Percentiles rank a stretch among this genome's conserved stretches.
phyloP scores from a whole-genome alignment of 1,140 invertebrate species.

The Platyura marginata region DNA sequence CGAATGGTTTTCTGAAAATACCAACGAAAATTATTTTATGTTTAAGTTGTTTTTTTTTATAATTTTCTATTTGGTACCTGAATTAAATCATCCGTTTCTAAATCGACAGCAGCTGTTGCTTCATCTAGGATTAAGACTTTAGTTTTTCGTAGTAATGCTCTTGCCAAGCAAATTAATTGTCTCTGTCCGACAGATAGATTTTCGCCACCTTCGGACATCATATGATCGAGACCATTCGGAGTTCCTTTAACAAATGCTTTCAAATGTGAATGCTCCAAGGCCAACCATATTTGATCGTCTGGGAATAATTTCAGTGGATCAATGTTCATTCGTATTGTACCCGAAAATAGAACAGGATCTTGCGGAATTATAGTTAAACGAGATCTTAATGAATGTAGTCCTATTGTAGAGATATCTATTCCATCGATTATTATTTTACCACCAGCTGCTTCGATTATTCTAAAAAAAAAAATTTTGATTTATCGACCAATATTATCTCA shows the following conservation, averaged over 20 bases:
- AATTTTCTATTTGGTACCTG: constrained; percentile 31
- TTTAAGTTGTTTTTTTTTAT: no score
- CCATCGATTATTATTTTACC: constrained; percentile 85
- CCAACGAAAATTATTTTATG: no score
- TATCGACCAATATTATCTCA: no score
- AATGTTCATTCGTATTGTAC: constrained; percentile 47
- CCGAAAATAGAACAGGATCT: constrained; percentile 79
- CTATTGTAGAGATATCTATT: constrained; percentile 67
- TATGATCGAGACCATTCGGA: constrained; percentile 50
- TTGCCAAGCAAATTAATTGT: constrained; percentile 77
- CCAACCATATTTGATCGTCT: constrained; percentile 65
- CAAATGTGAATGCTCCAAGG: constrained; percentile 57
- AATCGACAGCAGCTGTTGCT: constrained; percentile 85
- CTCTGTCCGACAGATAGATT: constrained; percentile 78
- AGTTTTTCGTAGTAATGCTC: constrained; percentile 73
- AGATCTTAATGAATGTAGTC: constrained; percentile 73
- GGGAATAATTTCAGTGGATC: constrained; percentile 64
- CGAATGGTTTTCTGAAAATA: constrained; percentile 69
- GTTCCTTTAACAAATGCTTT: constrained; percentile 58
- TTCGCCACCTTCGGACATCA: constrained; percentile 72
- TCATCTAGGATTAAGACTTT: constrained; percentile 83
- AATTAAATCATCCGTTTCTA: constrained; percentile 84
- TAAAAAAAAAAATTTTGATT: constrained; percentile 12
- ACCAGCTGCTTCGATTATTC: constrained; percentile 70
- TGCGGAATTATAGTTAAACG: constrained; percentile 51